Evolutionary conservation across 2,113 vertebrate genomes (phyloP).

Genomic region (Xiphorhynchus elegans): DNA sequence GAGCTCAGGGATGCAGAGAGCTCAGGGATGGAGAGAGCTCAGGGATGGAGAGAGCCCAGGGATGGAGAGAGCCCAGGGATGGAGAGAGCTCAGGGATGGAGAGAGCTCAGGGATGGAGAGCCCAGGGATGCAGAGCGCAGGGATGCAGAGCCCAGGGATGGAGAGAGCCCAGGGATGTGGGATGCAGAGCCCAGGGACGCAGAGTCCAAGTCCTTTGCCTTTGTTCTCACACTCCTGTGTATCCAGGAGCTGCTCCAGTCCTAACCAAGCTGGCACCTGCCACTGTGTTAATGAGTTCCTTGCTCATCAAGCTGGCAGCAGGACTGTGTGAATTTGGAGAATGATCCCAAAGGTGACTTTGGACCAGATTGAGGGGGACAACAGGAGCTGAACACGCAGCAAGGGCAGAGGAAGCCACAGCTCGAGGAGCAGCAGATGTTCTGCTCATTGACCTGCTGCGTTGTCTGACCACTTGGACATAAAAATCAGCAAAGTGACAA

Average conservation of each 20-base stretch:
- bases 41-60: background rate
- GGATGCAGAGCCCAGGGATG: background rate
- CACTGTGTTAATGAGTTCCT: background rate
- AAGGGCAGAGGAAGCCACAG: background rate
- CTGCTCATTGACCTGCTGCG: background rate
- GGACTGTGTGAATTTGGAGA: background rate
- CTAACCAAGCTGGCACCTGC: background rate
- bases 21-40: too few species aligned
- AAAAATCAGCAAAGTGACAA: background rate
- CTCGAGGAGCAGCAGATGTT: background rate
- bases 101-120: too few species aligned
- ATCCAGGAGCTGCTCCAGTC: fast-evolving
- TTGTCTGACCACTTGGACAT: background rate
- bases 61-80: too few species aligned
- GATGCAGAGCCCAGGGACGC: background rate
- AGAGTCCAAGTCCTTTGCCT: background rate
- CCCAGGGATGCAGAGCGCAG: background rate
- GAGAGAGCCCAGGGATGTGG: background rate
- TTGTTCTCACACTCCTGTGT: fast-evolving
- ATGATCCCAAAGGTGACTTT: fast-evolving
- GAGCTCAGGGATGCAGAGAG: too few species aligned
- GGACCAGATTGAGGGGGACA: fast-evolving
- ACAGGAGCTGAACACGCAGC: background rate
- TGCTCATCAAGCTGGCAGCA: background rate
- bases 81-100: background rate